phyloP scores from a whole-genome alignment of 2,113 vertebrate species.

The mouse (Mus musculus) region GRCm39 chr4:126138001-126138500 shows the following conservation, averaged over 20 bases:
- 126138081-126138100: background rate
- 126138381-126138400: background rate
- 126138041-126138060: background rate
- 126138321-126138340: background rate
- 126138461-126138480: background rate
- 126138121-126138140: background rate
- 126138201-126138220: background rate
- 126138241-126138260: background rate
- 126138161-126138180: background rate
- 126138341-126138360: background rate
- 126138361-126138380: constrained; percentile 3
- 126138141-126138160: background rate
- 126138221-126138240: background rate
- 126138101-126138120: background rate
- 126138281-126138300: background rate
- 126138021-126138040: background rate
- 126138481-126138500: too few species aligned
- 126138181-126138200: background rate
- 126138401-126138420: background rate
- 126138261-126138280: background rate
- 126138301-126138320: background rate
- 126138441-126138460: background rate
- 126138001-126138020: background rate
- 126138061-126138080: background rate
- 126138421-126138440: background rate